Percentiles rank a stretch among this genome's conserved stretches.
phyloP scores from a whole-genome alignment of 2,113 vertebrate species.

The Anseranas semipalmata region DNA sequence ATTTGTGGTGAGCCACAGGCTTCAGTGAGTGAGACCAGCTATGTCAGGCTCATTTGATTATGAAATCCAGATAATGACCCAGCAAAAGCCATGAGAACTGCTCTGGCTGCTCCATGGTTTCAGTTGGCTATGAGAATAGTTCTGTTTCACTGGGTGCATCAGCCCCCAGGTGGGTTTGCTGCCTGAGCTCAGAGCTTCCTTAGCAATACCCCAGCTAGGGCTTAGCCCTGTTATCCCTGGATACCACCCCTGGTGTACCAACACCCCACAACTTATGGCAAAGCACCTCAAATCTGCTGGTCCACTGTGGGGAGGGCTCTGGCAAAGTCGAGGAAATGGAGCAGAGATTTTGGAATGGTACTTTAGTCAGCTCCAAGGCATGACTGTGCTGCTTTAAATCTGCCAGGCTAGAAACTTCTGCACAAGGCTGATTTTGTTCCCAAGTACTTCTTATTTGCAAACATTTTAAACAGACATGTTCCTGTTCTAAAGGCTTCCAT shows the following conservation, averaged over 20 bases:
- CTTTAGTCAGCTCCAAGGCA: not conserved
- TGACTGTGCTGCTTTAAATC: not conserved
- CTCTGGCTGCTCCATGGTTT: accelerated
- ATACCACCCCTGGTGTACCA: accelerated
- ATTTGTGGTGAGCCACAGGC: not conserved
- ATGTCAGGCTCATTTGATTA: not conserved
- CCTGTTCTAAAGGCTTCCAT: not conserved
- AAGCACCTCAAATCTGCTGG: not conserved
- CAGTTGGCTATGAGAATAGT: not conserved
- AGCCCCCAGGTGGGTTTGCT: not conserved
- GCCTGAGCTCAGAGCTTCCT: not conserved
- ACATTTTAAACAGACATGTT: not conserved
- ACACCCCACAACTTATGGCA: not conserved
- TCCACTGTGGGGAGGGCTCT: not conserved
- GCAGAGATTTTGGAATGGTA: not conserved
- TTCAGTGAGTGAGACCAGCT: not conserved
- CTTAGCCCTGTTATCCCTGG: not conserved
- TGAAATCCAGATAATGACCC: not conserved
- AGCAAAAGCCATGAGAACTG: not conserved
- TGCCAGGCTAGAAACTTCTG: not conserved
- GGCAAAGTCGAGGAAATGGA: not conserved
- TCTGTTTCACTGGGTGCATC: not conserved
- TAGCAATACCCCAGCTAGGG: not conserved
- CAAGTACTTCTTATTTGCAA: not conserved
- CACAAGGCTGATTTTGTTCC: not conserved